Base-by-base conservation (phyloP, 1,140 invertebrate species). In the Dendroctonus ponderosae region DNA sequence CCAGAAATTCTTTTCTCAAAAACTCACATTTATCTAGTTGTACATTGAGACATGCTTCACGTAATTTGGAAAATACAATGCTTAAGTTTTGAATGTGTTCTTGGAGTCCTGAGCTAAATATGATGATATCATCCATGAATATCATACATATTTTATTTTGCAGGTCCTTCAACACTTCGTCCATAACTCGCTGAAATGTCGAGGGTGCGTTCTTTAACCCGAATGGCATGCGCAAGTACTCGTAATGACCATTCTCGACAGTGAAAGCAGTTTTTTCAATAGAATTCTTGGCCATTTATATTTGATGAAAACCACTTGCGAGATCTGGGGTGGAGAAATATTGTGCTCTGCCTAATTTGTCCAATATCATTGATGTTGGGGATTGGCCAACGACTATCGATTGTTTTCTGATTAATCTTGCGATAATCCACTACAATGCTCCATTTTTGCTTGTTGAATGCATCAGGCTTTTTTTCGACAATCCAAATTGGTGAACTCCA, bases 401-500 rank as follows among this genome's bases (percentile, higher is more conserved):
- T 71, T 5, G 77, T 79, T 11, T 67, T 63, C 7, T 77, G 62
- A 66, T 78, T 80, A 15, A 80, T 50, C 70, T 74, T 71, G 14
- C 75, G 52, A 62, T 74, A 80, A 66, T 80, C 76, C 5, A 79
- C 71, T 7, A 77, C 76, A 7, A 79, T 37, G 66, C 78, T 58
- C 74, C 76, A 79, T 72, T 74, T 79, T 54, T 57, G 67, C 70
- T 76, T 61, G 2, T 68, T 71, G 12, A 67, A 58, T 0, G 70
- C 56, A 60, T 67, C 69, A 5, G 43, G 41, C 61, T 75, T 73
- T 62, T 74, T 73, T 14, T 49, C 64, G 8, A 72, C 62, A 26
- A 72, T 56, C 69, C 67, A 70, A 63, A 80, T 52, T n/a, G 79
- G 77, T 11, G 73, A 76, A 9, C 76, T 72, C 78, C 79, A 83